Conservation (phyloP, 2,888 invertebrate species). For the Oscheius sp. region DNA sequence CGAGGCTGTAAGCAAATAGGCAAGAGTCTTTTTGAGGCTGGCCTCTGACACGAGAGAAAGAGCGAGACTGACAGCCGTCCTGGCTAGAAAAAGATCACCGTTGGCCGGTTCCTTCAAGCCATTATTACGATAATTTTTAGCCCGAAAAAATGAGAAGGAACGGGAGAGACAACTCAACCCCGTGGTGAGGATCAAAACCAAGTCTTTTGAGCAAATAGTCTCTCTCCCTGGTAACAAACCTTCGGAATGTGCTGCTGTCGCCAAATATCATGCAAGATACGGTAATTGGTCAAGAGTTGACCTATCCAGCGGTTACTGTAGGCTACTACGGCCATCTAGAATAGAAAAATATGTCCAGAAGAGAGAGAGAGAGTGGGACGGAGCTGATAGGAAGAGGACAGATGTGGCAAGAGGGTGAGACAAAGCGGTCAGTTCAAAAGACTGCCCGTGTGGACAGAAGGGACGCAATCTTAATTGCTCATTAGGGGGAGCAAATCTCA, state of each 20-base stretch:
- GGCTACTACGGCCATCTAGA: constrained; percentile 33
- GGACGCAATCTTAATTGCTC: background rate
- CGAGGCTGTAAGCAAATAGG: background rate
- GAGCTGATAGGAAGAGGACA: constrained; percentile 4
- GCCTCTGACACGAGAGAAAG: constrained; percentile 24
- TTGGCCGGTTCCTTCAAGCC: constrained; percentile 17
- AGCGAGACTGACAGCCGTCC: constrained; percentile 27
- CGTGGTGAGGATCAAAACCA: constrained; percentile 1
- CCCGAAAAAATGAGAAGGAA: background rate
- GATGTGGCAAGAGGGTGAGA: constrained; percentile 27
- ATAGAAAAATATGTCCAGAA: background rate
- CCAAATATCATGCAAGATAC: constrained; percentile 25
- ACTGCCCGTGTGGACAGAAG: background rate
- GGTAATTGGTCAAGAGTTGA: constrained; percentile 33
- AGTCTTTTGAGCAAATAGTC: constrained; percentile 12
- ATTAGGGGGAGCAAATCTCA: too few species aligned
- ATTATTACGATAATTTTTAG: background rate
- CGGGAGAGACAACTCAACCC: background rate
- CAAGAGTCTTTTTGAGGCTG: constrained; percentile 9
- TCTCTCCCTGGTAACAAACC: constrained; percentile 7
- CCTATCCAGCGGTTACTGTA: constrained; percentile 37
- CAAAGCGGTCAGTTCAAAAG: constrained; percentile 16
- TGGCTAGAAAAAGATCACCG: constrained; percentile 1
- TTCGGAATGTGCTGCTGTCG: constrained; percentile 2
- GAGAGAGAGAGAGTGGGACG: background rate